Percentiles rank a stretch among this genome's conserved stretches.
These are phyloP conservation scores for Eciton burchellii DNA, from an alignment of 1,140 invertebrate species.

Conservation along the genomic window DNA sequence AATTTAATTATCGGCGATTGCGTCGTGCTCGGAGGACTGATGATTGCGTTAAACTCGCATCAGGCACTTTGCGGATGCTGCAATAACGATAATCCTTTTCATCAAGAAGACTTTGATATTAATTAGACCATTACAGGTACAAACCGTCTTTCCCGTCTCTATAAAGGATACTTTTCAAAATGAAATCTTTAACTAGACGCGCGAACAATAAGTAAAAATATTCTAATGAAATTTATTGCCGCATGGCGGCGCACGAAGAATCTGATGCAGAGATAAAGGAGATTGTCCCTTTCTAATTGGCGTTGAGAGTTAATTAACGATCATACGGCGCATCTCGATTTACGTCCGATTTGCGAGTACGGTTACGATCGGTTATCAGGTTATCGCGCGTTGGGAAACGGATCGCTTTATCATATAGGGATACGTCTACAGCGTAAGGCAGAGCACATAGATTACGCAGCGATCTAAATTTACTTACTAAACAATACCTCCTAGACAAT, in stretches of 20 bases:
- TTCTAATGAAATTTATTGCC: slow-evolving; percentile 4
- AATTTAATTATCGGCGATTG: background rate
- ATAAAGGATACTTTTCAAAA: slow-evolving; percentile 18
- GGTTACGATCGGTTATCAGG: background rate
- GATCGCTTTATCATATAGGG: background rate
- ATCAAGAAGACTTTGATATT: slow-evolving; percentile 42
- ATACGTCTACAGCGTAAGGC: background rate
- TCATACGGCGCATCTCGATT: background rate
- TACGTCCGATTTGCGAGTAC: background rate
- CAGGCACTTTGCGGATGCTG: slow-evolving; percentile 19
- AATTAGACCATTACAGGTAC: slow-evolving; percentile 34
- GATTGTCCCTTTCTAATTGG: background rate
- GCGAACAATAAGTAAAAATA: slow-evolving; percentile 1
- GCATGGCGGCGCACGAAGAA: background rate
- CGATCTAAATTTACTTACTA: background rate
- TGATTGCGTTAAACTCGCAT: background rate
- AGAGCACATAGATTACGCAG: background rate
- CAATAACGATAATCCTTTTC: slow-evolving; percentile 38
- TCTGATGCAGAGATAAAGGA: background rate
- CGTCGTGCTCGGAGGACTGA: background rate
- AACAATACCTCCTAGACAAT: slow-evolving; percentile 2
- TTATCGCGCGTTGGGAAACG: background rate
- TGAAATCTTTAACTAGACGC: slow-evolving; percentile 14
- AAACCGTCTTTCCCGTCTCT: background rate
- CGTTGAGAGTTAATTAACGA: background rate